A percentile compares a stretch with the other conserved stretches of the same genome.
Evolutionary conservation across 2,888 invertebrate species (phyloP).

Genomic region (Thecocarcelia acutangulata): DNA sequence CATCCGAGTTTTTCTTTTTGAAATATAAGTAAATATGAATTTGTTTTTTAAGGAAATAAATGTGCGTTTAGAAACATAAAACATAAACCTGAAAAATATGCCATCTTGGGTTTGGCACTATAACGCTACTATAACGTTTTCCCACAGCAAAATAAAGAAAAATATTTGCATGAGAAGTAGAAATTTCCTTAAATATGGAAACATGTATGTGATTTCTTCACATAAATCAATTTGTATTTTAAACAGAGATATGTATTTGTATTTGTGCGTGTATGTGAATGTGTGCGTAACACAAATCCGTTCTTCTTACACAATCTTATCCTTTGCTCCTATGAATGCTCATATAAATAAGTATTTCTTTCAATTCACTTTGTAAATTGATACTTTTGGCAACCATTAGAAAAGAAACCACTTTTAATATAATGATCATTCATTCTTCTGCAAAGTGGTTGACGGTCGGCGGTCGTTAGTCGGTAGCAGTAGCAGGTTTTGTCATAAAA

Average conservation of each 20-base stretch:
- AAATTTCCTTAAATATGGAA: slow-evolving; percentile 47
- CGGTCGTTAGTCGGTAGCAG: slow-evolving; percentile 13
- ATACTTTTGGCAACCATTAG: slow-evolving; percentile 26
- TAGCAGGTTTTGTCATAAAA: slow-evolving; percentile 44
- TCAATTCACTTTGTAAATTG: neutral
- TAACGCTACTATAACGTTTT: slow-evolving; percentile 27
- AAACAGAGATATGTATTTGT: neutral
- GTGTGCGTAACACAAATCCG: neutral
- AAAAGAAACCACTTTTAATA: slow-evolving; percentile 23
- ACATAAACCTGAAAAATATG: slow-evolving; percentile 32
- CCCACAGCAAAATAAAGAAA: slow-evolving; percentile 6
- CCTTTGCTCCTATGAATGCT: slow-evolving; percentile 35
- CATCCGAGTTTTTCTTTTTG: slow-evolving; percentile 47
- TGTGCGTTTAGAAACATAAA: slow-evolving; percentile 14
- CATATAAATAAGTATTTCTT: neutral
- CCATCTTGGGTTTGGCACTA: slow-evolving; percentile 56
- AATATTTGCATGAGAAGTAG: slow-evolving; percentile 49
- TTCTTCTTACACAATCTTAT: slow-evolving; percentile 48
- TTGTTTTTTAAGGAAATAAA: slow-evolving; percentile 6
- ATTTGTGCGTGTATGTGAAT: neutral
- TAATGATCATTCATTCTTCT: slow-evolving; percentile 28
- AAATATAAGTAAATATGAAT: slow-evolving; percentile 35
- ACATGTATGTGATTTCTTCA: too few species aligned
- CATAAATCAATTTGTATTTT: slow-evolving; percentile 47
- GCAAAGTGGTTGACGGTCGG: neutral